A percentile compares a stretch with the other conserved stretches of the same genome.
These are phyloP conservation scores for Procambarus virginalis DNA, from an alignment of 1,140 invertebrate genomes.

Conservation along the genomic window DNA sequence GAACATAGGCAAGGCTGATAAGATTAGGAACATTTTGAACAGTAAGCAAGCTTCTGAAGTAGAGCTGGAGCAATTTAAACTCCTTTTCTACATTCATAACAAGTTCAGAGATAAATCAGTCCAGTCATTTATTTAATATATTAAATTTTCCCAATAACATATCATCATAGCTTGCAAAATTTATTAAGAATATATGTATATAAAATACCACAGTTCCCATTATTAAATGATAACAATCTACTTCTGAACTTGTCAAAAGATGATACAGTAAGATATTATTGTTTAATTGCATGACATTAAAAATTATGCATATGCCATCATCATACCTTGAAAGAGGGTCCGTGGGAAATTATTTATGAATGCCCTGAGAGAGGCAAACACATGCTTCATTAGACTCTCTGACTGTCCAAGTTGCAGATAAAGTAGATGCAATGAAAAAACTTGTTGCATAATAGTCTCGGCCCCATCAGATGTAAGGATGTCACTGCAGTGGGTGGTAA, in stretches of 20 bases:
- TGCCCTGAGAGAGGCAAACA: slow-evolving; percentile 90
- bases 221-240: not conserved
- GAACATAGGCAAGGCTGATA: not conserved
- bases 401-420: slow-evolving; percentile 92
- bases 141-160: not conserved
- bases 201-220: not conserved
- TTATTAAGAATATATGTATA: too few relatives aligned
- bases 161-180: too few relatives aligned
- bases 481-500: slow-evolving; percentile 85
- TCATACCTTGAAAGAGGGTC: slow-evolving; percentile 85
- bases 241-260: not conserved
- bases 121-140: not conserved
- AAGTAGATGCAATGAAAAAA: slow-evolving; percentile 88
- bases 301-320: not conserved
- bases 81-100: not conserved
- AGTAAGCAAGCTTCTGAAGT: too few relatives aligned
- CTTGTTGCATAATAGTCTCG: slow-evolving; percentile 85
- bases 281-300: not conserved
- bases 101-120: not conserved
- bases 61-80: not conserved
- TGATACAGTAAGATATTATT: not conserved
- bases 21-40: too few relatives aligned
- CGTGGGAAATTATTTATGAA: slow-evolving; percentile 93
- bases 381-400: slow-evolving; percentile 89
- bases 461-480: slow-evolving; percentile 80